These are phyloP conservation scores for Scaptomyza polygonia DNA, from an alignment of 2,888 invertebrate genomes.

Conservation along the genomic window DNA sequence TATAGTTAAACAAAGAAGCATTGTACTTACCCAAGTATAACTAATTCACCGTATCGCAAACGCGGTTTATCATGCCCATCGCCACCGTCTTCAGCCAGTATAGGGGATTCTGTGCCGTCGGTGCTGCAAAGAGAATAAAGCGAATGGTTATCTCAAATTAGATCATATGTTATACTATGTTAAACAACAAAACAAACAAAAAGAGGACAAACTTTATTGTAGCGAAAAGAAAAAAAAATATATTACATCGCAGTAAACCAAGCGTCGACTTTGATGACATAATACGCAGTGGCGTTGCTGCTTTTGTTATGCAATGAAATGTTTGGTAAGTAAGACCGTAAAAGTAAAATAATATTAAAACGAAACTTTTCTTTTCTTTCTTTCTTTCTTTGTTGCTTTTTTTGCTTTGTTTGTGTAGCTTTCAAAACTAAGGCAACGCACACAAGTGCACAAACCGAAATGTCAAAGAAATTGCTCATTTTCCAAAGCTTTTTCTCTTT, in stretches of 20 bases:
- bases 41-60: slow-evolving; percentile 96
- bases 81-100: slow-evolving; percentile 90
- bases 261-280: slow-evolving; percentile 26
- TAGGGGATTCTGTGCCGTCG: slow-evolving; percentile 90
- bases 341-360: slow-evolving; percentile 47
- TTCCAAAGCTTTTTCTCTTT: slow-evolving; percentile 17
- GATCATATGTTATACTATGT: slow-evolving; percentile 13
- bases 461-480: slow-evolving; percentile 67
- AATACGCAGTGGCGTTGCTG: slow-evolving; percentile 23
- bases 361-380: slow-evolving; percentile 13
- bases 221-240: not conserved
- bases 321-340: slow-evolving; percentile 13
- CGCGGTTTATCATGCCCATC: slow-evolving; percentile 92
- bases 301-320: slow-evolving; percentile 46
- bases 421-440: slow-evolving; percentile 39
- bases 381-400: not conserved
- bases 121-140: slow-evolving; percentile 84
- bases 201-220: not conserved
- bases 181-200: not conserved
- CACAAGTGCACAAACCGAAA: slow-evolving; percentile 40
- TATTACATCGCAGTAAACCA: not conserved
- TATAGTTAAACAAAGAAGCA: not conserved
- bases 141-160: slow-evolving; percentile 10
- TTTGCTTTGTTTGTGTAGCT: slow-evolving; percentile 8
- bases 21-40: slow-evolving; percentile 93